Base-by-base conservation (phyloP, 2,797 vertebrate species). In the Clarias laeviceps region DNA sequence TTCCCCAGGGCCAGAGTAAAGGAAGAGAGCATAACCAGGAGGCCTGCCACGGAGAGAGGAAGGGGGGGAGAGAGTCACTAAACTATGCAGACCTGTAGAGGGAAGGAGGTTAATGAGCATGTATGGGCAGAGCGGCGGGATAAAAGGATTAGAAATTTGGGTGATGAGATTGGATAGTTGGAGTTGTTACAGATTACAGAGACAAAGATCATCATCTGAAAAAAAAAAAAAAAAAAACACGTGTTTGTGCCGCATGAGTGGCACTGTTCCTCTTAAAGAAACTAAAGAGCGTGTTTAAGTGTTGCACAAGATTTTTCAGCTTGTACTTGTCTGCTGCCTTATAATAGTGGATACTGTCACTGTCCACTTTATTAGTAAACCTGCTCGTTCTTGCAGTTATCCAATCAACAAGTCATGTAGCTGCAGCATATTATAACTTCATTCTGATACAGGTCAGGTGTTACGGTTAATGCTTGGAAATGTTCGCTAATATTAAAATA, bases 1-100 rank as follows among this genome's bases (percentile, higher is more conserved):
- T 96, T 96, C 22, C 97, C 97, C 93, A 97, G 87, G 24, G 96
- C 95, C 92, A 99, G 93, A 8, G 95, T 96, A 92, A 97, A 95
- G 85, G 97, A 96, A 29, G 94, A 96, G 82, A 95, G 87, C 94
- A 98, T 94, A 87, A 98, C 97, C 88, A 98, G 90, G 90, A 98
- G 0, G 88, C 97, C 98, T 99, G 89, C 37, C 81, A 84, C 74
- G 88, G 79, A 88, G 61, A 87, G 83, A 87, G 80, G 66, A 72
- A 70, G 81, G 68, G 57, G 73, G 40, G 11, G 32, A 88, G 80
- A 84, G 69, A 27, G 78, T 88, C 72, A 87, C 84, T 89, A 87
- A 65, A 68, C 72, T 74, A 86, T 62, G 72, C 64, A 76, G 50
- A 66, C 56, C 62, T 76, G 72, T 66, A 40, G 69, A 24, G 32